Evolutionary conservation across 2,113 vertebrate genomes (phyloP).

Genomic region (Jaculus jaculus): DNA sequence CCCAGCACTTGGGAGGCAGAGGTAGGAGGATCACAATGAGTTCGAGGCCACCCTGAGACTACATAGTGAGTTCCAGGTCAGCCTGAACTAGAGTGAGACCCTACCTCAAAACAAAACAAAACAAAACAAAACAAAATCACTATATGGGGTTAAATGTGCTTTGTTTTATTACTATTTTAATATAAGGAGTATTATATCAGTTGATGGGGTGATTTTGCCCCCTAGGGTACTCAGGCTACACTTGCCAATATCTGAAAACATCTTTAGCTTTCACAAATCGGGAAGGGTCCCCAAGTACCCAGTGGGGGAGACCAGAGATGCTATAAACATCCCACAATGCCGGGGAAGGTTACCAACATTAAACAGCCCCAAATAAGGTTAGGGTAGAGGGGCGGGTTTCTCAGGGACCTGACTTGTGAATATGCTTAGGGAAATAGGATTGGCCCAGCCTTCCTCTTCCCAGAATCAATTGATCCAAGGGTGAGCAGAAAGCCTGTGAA

Average conservation of each 20-base stretch:
- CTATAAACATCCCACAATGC: accelerated
- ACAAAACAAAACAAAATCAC: too few species aligned
- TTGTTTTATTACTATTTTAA: not conserved
- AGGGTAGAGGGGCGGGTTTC: not conserved
- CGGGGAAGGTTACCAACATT: accelerated
- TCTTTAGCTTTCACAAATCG: not conserved
- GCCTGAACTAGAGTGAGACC: too few species aligned
- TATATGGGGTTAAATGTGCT: not conserved
- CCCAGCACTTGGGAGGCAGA: too few species aligned
- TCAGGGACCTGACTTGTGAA: not conserved
- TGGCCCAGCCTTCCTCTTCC: not conserved
- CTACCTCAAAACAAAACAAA: too few species aligned
- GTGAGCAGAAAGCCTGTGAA: not conserved
- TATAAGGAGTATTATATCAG: not conserved
- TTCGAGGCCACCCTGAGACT: too few species aligned
- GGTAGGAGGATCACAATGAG: too few species aligned
- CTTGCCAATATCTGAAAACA: not conserved
- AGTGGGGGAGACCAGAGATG: not conserved
- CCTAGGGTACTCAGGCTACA: accelerated
- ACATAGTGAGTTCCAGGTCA: too few species aligned
- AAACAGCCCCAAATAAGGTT: not conserved
- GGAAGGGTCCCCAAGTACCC: not conserved
- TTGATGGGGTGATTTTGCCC: not conserved
- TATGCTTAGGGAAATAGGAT: not conserved
- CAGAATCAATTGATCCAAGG: too few species aligned